Percentiles rank a stretch among this genome's conserved stretches.
Evolutionary conservation across 2,797 vertebrate genomes (phyloP).

Genomic region (Gallinago nigripennis): DNA sequence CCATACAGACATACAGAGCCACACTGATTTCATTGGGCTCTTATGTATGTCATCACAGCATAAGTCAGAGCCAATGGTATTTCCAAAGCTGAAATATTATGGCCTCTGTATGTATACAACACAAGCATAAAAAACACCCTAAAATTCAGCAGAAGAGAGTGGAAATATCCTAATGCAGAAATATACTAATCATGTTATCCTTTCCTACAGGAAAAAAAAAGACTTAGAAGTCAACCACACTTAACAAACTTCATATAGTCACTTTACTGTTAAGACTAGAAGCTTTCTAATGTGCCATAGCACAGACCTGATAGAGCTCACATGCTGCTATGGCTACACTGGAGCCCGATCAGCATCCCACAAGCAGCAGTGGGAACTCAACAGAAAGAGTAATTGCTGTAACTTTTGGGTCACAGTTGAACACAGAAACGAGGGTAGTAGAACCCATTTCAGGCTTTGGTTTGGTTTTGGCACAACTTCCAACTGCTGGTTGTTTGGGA

Average conservation of each 20-base stretch:
- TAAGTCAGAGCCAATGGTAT: not conserved
- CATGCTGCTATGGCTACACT: fast-evolving
- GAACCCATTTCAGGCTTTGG: not conserved
- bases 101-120: not conserved
- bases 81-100: not conserved
- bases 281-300: not conserved
- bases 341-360: not conserved
- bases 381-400: not conserved
- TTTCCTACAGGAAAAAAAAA: not conserved
- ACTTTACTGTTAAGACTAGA: not conserved
- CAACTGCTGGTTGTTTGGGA: not conserved
- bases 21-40: not conserved
- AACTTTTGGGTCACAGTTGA: not conserved
- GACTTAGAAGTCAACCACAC: not conserved
- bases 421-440: not conserved
- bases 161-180: not conserved
- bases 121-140: not conserved
- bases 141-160: not conserved
- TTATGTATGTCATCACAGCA: not conserved
- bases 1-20: constrained; percentile 31
- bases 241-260: not conserved
- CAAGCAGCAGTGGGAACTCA: not conserved
- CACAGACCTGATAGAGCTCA: not conserved
- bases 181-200: not conserved
- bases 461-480: not conserved